phyloP scores from a whole-genome alignment of 2,888 invertebrate genomes.

The Spilosoma lubricipeda region DNA sequence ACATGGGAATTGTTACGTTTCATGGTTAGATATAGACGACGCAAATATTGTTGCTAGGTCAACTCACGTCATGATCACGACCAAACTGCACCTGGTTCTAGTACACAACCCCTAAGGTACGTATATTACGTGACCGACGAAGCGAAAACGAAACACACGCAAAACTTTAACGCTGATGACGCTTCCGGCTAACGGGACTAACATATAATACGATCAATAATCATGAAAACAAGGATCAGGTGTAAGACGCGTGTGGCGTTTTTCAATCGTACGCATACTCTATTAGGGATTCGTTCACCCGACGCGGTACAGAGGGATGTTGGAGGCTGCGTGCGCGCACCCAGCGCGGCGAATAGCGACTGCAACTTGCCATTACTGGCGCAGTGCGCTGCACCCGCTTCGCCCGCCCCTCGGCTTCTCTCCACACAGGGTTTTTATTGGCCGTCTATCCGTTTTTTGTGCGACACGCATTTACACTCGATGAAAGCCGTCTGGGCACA shows the following conservation, averaged over 20 bases:
- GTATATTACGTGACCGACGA: conserved; percentile 48
- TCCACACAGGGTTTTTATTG: conserved; percentile 84
- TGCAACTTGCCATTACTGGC: conserved; percentile 77
- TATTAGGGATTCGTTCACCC: conserved; percentile 57
- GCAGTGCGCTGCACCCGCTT: conserved; percentile 76
- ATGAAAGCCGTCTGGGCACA: conserved; percentile 78
- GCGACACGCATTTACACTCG: conserved; percentile 78
- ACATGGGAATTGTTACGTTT: conserved; percentile 53
- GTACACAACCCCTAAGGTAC: conserved; percentile 57
- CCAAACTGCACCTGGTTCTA: conserved; percentile 44
- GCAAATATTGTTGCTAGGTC: conserved; percentile 25
- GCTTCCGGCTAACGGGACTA: conserved; percentile 72
- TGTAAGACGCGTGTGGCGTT: conserved; percentile 47
- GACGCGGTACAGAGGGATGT: conserved; percentile 47
- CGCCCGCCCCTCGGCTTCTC: conserved; percentile 82
- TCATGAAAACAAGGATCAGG: conserved; percentile 57
- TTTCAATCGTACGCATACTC: conserved; percentile 62
- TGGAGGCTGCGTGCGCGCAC: conserved; percentile 83
- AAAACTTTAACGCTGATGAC: conserved; percentile 59
- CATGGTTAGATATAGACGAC: conserved; percentile 8
- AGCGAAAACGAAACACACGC: conserved; percentile 72
- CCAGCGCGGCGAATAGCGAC: conserved; percentile 79
- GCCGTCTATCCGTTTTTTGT: conserved; percentile 84
- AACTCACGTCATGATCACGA: conserved; percentile 78
- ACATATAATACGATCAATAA: conserved; percentile 56